These are phyloP conservation scores for Pelecanus crispus DNA, from an alignment of 2,113 vertebrate genomes.

Conservation along the genomic window DNA sequence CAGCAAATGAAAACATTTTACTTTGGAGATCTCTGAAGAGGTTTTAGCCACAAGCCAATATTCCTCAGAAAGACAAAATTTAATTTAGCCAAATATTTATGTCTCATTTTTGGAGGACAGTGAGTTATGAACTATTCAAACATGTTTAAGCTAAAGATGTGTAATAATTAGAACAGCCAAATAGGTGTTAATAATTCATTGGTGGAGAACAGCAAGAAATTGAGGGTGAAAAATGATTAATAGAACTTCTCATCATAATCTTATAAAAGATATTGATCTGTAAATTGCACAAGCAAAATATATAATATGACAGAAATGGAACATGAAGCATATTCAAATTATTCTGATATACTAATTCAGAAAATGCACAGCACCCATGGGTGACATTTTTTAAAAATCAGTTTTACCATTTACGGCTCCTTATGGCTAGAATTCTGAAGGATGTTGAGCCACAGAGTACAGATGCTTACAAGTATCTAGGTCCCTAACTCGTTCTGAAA, in stretches of 20 bases:
- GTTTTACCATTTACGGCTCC: not conserved
- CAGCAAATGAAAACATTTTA: slow-evolving; percentile 14
- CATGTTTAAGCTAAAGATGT: not conserved
- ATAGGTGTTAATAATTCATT: not conserved
- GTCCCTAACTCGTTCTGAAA: not conserved
- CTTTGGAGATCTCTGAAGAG: not conserved
- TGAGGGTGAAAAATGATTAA: not conserved
- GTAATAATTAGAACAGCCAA: not conserved
- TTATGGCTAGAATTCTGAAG: not conserved
- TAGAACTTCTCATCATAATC: not conserved
- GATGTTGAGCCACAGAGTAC: not conserved
- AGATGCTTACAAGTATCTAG: not conserved
- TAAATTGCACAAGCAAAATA: not conserved
- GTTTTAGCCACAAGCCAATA: not conserved
- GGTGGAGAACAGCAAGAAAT: not conserved
- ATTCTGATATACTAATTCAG: not conserved
- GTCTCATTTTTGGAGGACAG: not conserved
- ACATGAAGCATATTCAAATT: not conserved
- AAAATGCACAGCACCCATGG: not conserved
- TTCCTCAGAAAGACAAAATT: slow-evolving; percentile 14
- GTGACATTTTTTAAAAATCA: not conserved
- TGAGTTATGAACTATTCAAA: slow-evolving; percentile 19
- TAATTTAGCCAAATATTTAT: slow-evolving; percentile 28
- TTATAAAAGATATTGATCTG: not conserved
- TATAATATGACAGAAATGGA: not conserved